These are phyloP conservation scores for Choristoneura rosaceana DNA, from an alignment of 2,888 invertebrate genomes.

Conservation along the genomic window DNA sequence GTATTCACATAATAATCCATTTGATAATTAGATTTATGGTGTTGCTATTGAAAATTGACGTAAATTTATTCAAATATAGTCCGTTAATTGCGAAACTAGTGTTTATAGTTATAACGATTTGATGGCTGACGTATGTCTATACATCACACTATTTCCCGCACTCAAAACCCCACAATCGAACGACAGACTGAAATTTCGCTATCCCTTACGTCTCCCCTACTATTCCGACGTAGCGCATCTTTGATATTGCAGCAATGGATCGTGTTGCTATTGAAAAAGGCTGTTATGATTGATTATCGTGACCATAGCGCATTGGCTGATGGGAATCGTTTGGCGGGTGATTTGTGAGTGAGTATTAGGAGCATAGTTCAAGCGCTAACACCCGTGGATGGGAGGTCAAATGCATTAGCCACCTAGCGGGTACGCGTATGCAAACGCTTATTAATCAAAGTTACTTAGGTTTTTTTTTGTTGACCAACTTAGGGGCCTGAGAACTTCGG, in stretches of 20 bases:
- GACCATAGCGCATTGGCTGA: conserved; percentile 78
- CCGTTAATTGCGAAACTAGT: conserved; percentile 78
- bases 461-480: conserved; percentile 54
- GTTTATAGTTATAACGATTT: conserved; percentile 73
- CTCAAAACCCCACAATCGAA: conserved; percentile 49
- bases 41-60: conserved; percentile 73
- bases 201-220: conserved; percentile 22
- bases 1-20: conserved; percentile 63
- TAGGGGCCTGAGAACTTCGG: conserved; percentile 43
- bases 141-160: conserved; percentile 66
- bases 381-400: conserved; percentile 78
- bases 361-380: conserved; percentile 80
- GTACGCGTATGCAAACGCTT: conserved; percentile 69
- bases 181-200: neutral
- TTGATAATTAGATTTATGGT: conserved; percentile 77
- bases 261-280: conserved; percentile 51
- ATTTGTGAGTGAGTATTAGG: conserved; percentile 79
- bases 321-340: conserved; percentile 75
- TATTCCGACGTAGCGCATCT: conserved; percentile 24
- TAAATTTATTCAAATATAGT: conserved; percentile 79
- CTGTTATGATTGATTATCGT: conserved; percentile 76
- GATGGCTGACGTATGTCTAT: conserved; percentile 71
- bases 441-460: conserved; percentile 70
- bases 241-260: conserved; percentile 65
- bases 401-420: conserved; percentile 84